Evolutionary conservation across 2,888 invertebrate genomes (phyloP), one percentile per base, ranked within the genome.

Genomic region (Aphelenchoides bicaudatus): DNA sequence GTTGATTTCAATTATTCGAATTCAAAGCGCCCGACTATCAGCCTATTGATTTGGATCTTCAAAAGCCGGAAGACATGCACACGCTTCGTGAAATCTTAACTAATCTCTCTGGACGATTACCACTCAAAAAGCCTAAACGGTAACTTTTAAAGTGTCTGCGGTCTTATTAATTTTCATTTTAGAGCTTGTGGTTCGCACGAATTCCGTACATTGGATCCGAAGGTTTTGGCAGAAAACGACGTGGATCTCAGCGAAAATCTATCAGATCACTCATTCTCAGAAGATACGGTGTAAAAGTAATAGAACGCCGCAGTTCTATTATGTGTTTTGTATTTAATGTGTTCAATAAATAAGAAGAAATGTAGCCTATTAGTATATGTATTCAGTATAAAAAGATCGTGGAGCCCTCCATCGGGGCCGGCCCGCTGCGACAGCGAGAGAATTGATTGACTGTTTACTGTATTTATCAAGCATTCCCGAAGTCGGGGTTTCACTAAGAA

Each of bases 31-130:
- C 57, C 6, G 50, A 50, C 25, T 69, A 61, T 31, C 65, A 69
- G 49, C 19, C 57, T n/a, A 54, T 64, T 8, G 53, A 43, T 8
- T 61, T 70, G 30, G 61, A 61, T 28, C 23, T 70, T 16, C 39
- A 54, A 27, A 61, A 60, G 3, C 43, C 25, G 1, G 64, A 66
- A 38, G 61, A 67, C 13, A 21, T 38, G 19, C 21, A 16, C 23
- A 60, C 10, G 25, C 47, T 58, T 21, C 61, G 21, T n/a, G 62
- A 58, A 47, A 61, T 62, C 19, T 31, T 62, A n/a, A 39, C 29
- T 16, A 28, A 60, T n/a, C 48, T 62, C 16, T 53, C 28, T 25
- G 62, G 59, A 30, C 54, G 58, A 16, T n/a, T 54, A 28, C 55
- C 58, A 16, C 37, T 51, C 25, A 27, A 19, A 39, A 51, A 51